Percentiles rank a stretch among this genome's conserved stretches.
Evolutionary conservation across 2,797 vertebrate species (phyloP).

Genomic region (Cyprinella venusta): DNA sequence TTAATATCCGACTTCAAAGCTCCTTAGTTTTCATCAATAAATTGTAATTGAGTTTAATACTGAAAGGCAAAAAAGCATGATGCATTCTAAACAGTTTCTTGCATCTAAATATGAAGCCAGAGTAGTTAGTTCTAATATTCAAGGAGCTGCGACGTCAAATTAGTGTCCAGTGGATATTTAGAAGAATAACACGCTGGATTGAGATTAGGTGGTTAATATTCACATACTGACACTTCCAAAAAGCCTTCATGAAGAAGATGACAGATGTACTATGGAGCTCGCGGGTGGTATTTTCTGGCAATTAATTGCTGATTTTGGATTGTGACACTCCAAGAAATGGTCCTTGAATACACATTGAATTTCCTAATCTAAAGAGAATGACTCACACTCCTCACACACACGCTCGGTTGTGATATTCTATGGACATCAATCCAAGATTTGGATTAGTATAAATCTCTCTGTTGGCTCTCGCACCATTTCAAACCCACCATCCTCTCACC

Average conservation of each 20-base stretch:
- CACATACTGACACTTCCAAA: constrained; percentile 40
- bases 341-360: constrained; percentile 48
- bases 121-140: constrained; percentile 31
- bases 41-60: constrained; percentile 61
- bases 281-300: constrained; percentile 24
- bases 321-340: constrained; percentile 46
- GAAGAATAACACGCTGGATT: constrained; percentile 1
- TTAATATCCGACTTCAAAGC: constrained; percentile 67
- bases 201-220: constrained; percentile 32
- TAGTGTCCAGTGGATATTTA: constrained; percentile 9
- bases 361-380: constrained; percentile 50
- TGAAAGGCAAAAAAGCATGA: constrained; percentile 62
- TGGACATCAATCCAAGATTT: constrained; percentile 59
- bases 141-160: neutral
- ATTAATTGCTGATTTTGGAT: constrained; percentile 41
- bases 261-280: constrained; percentile 41
- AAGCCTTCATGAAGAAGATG: constrained; percentile 14
- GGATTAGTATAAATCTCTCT: constrained; percentile 59
- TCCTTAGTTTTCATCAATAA: constrained; percentile 66
- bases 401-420: constrained; percentile 50
- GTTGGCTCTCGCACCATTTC: constrained; percentile 48
- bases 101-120: constrained; percentile 71
- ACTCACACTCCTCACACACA: constrained; percentile 32
- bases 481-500: constrained; percentile 36
- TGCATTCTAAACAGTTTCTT: constrained; percentile 73